Conservation (phyloP, 1,140 invertebrate genomes). For the Drosophila sproati region DNA sequence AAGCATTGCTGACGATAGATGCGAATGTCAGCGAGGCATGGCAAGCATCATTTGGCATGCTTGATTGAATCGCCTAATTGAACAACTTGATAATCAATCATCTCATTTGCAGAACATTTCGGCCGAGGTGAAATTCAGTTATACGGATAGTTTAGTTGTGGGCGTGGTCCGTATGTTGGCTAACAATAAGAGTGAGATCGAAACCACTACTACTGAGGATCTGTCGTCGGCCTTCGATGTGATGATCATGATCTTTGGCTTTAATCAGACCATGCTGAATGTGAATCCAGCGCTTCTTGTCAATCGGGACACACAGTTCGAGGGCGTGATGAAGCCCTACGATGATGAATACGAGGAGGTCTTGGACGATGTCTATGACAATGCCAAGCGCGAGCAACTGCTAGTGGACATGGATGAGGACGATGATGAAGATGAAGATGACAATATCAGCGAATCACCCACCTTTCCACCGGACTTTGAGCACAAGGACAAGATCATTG, state of each 20-base stretch:
- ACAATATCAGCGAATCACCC: constrained; percentile 12
- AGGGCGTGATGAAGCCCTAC: constrained; percentile 47
- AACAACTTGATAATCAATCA: neutral
- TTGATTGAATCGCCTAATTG: constrained; percentile 36
- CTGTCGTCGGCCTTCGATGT: constrained; percentile 54
- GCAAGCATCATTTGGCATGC: constrained; percentile 22
- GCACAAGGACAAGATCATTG: constrained; percentile 62
- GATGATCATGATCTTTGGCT: constrained; percentile 67
- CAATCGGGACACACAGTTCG: constrained; percentile 62
- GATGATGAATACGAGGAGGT: constrained; percentile 11
- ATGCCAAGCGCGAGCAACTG: constrained; percentile 9
- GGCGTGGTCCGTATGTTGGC: constrained; percentile 55
- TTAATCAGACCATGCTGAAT: constrained; percentile 46
- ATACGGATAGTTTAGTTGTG: constrained; percentile 57
- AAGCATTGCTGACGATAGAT: constrained; percentile 37
- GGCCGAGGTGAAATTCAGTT: constrained; percentile 75
- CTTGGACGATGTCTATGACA: constrained; percentile 3
- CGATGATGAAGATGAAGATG: neutral
- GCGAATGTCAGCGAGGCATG: constrained; percentile 13
- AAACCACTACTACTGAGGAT: neutral
- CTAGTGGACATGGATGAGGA: constrained; percentile 14
- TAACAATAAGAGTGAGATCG: constrained; percentile 24
- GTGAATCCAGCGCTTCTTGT: constrained; percentile 55
- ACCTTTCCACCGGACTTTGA: constrained; percentile 14
- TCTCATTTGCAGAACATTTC: constrained; percentile 64